Percentiles rank a stretch among this genome's conserved stretches.
These are phyloP conservation scores for Galbula dea DNA, from an alignment of 2,113 vertebrate genomes.

Conservation along the genomic window DNA sequence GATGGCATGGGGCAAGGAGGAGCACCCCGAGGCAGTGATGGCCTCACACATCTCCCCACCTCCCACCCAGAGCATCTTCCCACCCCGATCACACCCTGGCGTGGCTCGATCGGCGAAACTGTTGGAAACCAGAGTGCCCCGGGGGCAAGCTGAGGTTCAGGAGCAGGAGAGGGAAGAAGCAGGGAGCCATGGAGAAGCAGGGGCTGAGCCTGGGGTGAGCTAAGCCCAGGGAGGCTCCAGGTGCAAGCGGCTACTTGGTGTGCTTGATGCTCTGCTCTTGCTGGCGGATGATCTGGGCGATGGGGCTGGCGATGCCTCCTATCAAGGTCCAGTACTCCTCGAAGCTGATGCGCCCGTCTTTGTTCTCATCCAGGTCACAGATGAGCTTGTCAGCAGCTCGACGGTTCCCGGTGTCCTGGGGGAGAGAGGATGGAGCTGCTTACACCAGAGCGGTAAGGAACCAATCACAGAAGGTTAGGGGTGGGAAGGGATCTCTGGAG, in stretches of 20 bases:
- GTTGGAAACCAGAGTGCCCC: neutral
- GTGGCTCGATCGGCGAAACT: neutral
- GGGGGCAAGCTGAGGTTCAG: neutral
- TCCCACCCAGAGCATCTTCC: neutral
- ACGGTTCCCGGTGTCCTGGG: conserved; percentile 74
- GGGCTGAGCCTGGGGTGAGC: neutral
- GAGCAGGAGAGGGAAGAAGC: neutral
- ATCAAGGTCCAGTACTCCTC: conserved; percentile 82
- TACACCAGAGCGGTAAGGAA: too few relatives aligned
- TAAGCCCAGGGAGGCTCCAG: too few relatives aligned
- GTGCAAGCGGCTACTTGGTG: conserved; percentile 20
- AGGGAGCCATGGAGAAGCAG: neutral
- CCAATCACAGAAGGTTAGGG: too few relatives aligned
- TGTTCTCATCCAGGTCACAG: conserved; percentile 75
- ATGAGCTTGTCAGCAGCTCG: conserved; percentile 77
- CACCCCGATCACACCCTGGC: neutral
- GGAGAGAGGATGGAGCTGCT: too few relatives aligned
- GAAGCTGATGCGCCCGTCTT: conserved; percentile 76
- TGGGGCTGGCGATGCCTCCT: conserved; percentile 77
- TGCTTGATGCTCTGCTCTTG: conserved; percentile 66
- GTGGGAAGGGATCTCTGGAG: too few relatives aligned
- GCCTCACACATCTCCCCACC: neutral
- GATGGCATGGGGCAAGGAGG: neutral
- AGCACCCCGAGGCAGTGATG: neutral
- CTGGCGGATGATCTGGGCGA: conserved; percentile 74